phyloP scores from a whole-genome alignment of 2,113 vertebrate species.

The Xenopus borealis region DNA sequence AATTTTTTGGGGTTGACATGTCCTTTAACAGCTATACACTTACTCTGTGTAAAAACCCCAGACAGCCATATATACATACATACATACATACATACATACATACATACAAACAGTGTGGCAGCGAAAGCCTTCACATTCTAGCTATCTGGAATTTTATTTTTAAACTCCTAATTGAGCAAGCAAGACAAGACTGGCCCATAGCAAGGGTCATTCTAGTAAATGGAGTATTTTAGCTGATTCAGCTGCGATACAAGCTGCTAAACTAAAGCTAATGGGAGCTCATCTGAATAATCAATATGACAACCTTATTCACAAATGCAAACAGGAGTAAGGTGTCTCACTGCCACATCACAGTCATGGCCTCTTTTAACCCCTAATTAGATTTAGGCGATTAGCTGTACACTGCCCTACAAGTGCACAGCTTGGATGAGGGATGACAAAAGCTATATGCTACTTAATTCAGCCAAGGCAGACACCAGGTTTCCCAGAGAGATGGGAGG shows the following conservation, averaged over 20 bases:
- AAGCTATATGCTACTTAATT: conserved; percentile 85
- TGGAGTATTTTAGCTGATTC: conserved; percentile 65
- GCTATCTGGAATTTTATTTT: conserved; percentile 41
- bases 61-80: not conserved
- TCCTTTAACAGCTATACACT: no score
- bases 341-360: conserved; percentile 93
- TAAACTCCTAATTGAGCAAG: conserved; percentile 60
- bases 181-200: conserved; percentile 58
- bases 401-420: conserved; percentile 98
- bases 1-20: no score
- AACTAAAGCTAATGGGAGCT: conserved; percentile 69
- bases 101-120: conserved; percentile 35
- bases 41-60: no score
- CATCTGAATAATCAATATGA: conserved; percentile 99
- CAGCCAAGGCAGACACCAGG: conserved; percentile 76
- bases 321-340: conserved; percentile 92
- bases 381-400: conserved; percentile 97
- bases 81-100: not conserved
- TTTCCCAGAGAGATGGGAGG: conserved; percentile 73
- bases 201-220: conserved; percentile 62
- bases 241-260: conserved; percentile 63
- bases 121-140: conserved; percentile 59
- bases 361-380: conserved; percentile 98
- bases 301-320: conserved; percentile 99
- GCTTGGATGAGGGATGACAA: conserved; percentile 94